Evolutionary conservation across 2,113 vertebrate genomes (phyloP), one percentile per base, ranked within the genome.

Genomic region (Rhagologus leucostigma): DNA sequence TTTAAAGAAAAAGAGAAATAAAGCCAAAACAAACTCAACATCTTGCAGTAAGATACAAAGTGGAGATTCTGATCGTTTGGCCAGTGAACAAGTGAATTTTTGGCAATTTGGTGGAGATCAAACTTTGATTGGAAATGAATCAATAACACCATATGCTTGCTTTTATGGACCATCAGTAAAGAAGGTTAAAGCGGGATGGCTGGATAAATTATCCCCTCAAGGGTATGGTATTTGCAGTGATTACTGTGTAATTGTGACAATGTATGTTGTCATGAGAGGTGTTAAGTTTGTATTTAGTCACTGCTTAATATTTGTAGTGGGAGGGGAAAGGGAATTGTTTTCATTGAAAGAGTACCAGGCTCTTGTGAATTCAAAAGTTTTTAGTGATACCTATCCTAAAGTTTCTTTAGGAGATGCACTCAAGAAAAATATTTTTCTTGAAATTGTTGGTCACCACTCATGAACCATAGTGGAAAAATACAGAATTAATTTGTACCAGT

Each of bases 151-250:
- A 0, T 99, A 99, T n/a, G 99, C 99, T 12, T 99, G 99, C 90
- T 99, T 99, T 97, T 99, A 99, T 50, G 98, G 98, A 71, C 89
- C 97, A 3, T 97, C 98, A 47, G 89, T 95, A 59, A 96, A 94
- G 69, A 97, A 97, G 70, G 69, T 97, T 81, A 99, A 99, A 98
- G 98, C 98, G 21, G 99, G 99, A 41, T 99, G 99, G 99, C 98
- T 99, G 96, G 99, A 99, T 97, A 99, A 99, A 90, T 98, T 99
- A 29, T 99, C 99, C 4, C 99, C 99, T 93, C 99, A 99, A 96
- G 98, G 99, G 99, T 99, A 98, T 74, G 97, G 49, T 44, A 37
- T 91, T 93, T 88, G 14, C 24, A 47, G 29, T 88, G 14, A 18
- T 71, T 80, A 50, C 7, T 77, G 11, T 74, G 5, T 39, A 49